These are phyloP conservation scores for Pterocles burchelli DNA, from an alignment of 2,113 vertebrate species.

Conservation along the genomic window DNA sequence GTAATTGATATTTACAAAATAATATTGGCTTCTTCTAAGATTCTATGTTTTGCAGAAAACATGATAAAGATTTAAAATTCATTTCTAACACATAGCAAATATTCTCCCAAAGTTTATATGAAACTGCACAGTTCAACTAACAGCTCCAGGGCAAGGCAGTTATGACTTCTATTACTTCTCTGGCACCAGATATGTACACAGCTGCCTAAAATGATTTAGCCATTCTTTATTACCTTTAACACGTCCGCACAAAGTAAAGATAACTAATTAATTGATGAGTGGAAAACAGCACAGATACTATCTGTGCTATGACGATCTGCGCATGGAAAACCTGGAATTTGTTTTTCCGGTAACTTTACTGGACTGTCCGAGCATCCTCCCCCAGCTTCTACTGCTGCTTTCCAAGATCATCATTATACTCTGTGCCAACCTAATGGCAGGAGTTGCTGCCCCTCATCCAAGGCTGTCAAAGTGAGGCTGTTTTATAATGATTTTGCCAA, in stretches of 20 bases:
- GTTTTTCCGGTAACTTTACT: not conserved
- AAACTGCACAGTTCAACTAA: not conserved
- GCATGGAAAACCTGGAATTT: not conserved
- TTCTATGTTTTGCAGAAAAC: not conserved
- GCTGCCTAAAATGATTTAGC: not conserved
- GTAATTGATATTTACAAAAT: not conserved
- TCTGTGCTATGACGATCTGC: not conserved
- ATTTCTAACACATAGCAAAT: not conserved
- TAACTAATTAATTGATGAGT: not conserved
- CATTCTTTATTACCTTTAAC: not conserved
- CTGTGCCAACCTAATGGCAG: not conserved
- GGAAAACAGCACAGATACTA: not conserved
- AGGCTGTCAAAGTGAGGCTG: not conserved
- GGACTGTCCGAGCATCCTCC: not conserved
- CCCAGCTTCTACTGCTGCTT: not conserved
- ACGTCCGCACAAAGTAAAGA: not conserved
- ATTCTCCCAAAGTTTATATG: not conserved
- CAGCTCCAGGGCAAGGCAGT: not conserved
- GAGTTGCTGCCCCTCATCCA: not conserved
- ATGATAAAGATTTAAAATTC: not conserved
- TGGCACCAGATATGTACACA: not conserved
- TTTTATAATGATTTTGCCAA: not conserved
- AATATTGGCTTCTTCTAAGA: not conserved
- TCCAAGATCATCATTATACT: accelerated
- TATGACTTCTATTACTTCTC: not conserved